Conservation (phyloP, 2,888 invertebrate species). For the Plagodis pulveraria region DNA sequence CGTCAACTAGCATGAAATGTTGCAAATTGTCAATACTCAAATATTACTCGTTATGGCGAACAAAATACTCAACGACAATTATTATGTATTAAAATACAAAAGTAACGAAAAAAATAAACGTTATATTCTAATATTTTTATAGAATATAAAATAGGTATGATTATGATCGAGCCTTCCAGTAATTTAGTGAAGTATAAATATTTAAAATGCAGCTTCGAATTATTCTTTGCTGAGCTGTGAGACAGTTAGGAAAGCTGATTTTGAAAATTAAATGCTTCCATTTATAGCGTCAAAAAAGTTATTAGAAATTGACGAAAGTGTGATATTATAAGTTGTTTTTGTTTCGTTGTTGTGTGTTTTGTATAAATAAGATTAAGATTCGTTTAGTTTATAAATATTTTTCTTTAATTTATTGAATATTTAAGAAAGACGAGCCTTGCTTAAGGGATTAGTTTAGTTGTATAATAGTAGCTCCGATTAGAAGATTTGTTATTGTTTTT, state of each 20-base stretch:
- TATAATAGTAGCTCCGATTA: constrained; percentile 69
- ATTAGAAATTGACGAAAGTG: constrained; percentile 74
- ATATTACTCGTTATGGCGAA: constrained; percentile 63
- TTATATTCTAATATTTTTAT: constrained; percentile 84
- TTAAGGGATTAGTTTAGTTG: constrained; percentile 80
- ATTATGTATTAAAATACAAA: constrained; percentile 65
- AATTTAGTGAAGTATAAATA: constrained; percentile 77
- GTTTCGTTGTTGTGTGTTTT: constrained; percentile 84
- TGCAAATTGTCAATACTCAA: constrained; percentile 51
- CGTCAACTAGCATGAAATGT: constrained; percentile 46
- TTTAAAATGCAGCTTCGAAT: constrained; percentile 71
- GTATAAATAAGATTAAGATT: constrained; percentile 73
- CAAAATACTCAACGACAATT: constrained; percentile 75
- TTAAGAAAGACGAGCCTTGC: constrained; percentile 84
- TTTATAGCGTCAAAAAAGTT: constrained; percentile 61
- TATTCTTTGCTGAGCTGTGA: constrained; percentile 76
- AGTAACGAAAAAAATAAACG: constrained; percentile 62
- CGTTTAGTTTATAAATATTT: constrained; percentile 62
- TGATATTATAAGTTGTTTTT: constrained; percentile 82
- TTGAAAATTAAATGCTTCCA: constrained; percentile 69
- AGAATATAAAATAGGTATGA: constrained; percentile 78
- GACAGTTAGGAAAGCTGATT: constrained; percentile 65
- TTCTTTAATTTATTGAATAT: constrained; percentile 81
- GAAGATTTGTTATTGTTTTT: constrained; percentile 55
- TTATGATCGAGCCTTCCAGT: constrained; percentile 84